Percentiles rank a stretch among this genome's conserved stretches.
Conservation (phyloP, 2,797 vertebrate species). For the Buphagus erythrorhynchus region DNA sequence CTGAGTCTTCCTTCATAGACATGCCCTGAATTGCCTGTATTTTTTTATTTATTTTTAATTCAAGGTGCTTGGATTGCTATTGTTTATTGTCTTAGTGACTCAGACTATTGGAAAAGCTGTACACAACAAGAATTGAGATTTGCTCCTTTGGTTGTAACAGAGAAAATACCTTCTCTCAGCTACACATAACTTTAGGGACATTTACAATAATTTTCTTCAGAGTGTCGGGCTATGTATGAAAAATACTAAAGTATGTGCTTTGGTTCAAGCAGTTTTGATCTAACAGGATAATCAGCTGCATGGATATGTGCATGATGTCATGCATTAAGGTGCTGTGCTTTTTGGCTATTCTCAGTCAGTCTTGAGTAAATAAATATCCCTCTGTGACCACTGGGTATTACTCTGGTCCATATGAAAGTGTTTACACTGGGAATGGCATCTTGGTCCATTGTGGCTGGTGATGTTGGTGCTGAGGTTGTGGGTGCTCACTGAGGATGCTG, state of each 20-base stretch:
- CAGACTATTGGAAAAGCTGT: background rate
- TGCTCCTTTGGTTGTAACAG: background rate
- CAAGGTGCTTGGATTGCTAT: background rate
- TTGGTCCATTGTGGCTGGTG: background rate
- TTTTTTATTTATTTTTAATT: background rate
- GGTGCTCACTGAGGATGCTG: background rate
- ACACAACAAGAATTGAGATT: background rate
- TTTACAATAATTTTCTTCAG: background rate
- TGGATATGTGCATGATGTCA: background rate
- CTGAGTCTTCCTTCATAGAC: background rate
- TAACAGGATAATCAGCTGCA: fast-evolving
- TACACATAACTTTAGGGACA: fast-evolving
- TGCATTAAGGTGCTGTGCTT: background rate
- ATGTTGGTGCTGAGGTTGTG: background rate
- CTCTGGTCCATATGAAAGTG: fast-evolving
- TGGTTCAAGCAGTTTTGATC: background rate
- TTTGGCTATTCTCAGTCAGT: background rate
- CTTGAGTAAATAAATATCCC: background rate
- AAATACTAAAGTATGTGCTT: background rate
- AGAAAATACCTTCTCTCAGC: background rate
- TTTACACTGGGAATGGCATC: background rate
- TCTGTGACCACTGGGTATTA: fast-evolving
- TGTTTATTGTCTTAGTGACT: background rate
- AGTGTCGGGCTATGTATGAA: background rate
- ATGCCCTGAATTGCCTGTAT: background rate